Evolutionary conservation across 1,140 invertebrate genomes (phyloP).

Genomic region (Drosophila prosaltans): DNA sequence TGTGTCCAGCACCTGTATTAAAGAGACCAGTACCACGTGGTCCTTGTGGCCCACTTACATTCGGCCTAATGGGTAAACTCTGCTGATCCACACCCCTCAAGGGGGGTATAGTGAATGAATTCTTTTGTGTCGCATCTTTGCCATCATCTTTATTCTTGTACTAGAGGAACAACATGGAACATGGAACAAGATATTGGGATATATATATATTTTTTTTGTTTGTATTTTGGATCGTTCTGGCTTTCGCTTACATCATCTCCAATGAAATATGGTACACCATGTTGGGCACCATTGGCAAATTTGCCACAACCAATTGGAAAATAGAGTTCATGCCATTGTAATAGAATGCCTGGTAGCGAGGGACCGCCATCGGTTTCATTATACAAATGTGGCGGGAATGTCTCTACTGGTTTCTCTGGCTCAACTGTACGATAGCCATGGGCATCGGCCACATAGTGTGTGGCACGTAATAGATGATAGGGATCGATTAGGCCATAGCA

Average conservation of each 20-base stretch:
- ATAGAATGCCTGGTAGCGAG: conserved; percentile 84
- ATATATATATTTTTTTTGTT: not conserved
- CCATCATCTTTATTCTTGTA: conserved; percentile 50
- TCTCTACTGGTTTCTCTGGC: conserved; percentile 87
- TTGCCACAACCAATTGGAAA: conserved; percentile 86
- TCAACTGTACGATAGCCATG: conserved; percentile 90
- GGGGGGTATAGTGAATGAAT: conserved; percentile 38
- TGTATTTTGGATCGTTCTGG: not conserved
- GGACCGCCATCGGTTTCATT: conserved; percentile 72
- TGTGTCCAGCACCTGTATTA: conserved; percentile 75
- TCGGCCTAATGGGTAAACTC: conserved; percentile 60
- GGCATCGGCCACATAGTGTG: conserved; percentile 90
- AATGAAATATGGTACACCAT: conserved; percentile 67
- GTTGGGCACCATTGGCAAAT: conserved; percentile 77
- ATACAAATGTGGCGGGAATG: conserved; percentile 84
- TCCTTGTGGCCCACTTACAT: conserved; percentile 29
- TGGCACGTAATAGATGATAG: conserved; percentile 86
- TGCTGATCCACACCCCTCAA: conserved; percentile 68
- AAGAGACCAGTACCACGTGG: conserved; percentile 59
- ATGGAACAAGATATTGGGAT: not conserved
- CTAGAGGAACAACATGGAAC: conserved; percentile 45
- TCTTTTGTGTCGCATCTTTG: conserved; percentile 44
- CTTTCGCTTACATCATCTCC: conserved; percentile 61
- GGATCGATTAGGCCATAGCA: conserved; percentile 91
- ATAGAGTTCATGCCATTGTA: conserved; percentile 86